Evolutionary conservation across 2,113 vertebrate genomes (phyloP), one percentile per base, ranked within the genome.

Genomic region (Corydoras maculifer): DNA sequence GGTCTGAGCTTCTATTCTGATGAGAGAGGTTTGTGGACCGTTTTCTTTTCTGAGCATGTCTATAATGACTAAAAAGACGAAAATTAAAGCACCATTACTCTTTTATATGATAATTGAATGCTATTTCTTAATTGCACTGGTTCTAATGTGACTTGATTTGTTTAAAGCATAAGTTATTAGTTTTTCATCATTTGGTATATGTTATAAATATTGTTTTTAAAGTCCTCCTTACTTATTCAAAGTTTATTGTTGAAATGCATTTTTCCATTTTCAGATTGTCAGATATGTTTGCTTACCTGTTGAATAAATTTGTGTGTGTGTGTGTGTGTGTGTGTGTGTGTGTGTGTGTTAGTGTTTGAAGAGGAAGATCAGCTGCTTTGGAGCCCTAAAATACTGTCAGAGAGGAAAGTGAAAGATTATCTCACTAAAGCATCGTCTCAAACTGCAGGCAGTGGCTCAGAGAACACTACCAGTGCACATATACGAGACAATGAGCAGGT

Each of bases 301-400:
- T 5, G 35, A 13, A 13, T 9, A 54, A 35, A 58, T 15, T 54
- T 48, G 2, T 50, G 30, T 9, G 8, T 67, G 8, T 60, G 2
- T 59, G 6, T 69, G 18, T 72, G 18, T 12, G 50, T 18, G 59
- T 57, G 29, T 30, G 77, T 57, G 8, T 35, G 18, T 29, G 49
- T n/a, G 12, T 12, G 50, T 18, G 59, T 57, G 29, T 30, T 78
- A 99, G 97, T 74, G 0, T 96, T 93, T 86, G 94, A 94, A 85
- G 92, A 92, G 72, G 93, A 96, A 73, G 96, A 99, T 63, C 92
- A 96, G 83, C 84, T 98, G 78, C 87, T 99, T 60, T 99, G 97
- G 97, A 89, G 89, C 77, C 97, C 97, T 66, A 90, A 83, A 58
- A 78, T 88, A 60, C 82, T 98, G 80, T 83, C 93, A 49, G 94